These are phyloP conservation scores for Sceloporus tristichus DNA, from an alignment of 2,113 vertebrate species.

Conservation along the genomic window DNA sequence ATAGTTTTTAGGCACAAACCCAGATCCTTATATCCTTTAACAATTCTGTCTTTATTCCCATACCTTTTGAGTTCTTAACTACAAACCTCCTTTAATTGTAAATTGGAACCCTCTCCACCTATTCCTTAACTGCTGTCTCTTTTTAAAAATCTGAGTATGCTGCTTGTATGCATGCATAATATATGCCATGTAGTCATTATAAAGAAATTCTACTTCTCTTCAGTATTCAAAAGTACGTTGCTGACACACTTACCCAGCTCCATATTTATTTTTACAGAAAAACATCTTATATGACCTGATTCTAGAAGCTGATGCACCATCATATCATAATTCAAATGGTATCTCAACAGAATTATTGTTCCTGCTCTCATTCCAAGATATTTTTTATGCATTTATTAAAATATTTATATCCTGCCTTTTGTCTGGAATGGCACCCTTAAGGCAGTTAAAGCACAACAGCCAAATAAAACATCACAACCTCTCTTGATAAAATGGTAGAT, in stretches of 20 bases:
- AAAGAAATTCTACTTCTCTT: not conserved
- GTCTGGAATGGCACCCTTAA: not conserved
- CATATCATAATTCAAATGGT: not conserved
- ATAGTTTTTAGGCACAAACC: slow-evolving; percentile 17
- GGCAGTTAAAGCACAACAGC: not conserved
- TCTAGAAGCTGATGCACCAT: not conserved
- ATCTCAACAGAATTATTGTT: not conserved
- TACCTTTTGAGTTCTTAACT: not conserved
- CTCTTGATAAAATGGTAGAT: not conserved
- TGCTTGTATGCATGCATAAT: not conserved
- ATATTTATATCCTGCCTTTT: slow-evolving; percentile 1
- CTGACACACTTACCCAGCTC: not conserved
- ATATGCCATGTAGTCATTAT: not conserved
- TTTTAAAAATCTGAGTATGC: not conserved
- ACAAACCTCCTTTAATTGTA: slow-evolving; percentile 4
- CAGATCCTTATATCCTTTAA: slow-evolving; percentile 12
- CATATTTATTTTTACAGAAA: not conserved
- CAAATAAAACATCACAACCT: not conserved
- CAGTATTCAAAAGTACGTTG: slow-evolving; percentile 10
- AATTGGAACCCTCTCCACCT: not conserved
- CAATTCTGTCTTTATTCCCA: slow-evolving; percentile 27
- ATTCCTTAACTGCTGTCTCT: not conserved
- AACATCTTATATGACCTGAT: not conserved
- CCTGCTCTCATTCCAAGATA: not conserved
- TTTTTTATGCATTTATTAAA: slow-evolving; percentile 18